A percentile compares a stretch with the other conserved stretches of the same genome.
These are phyloP conservation scores for Odocoileus virginianus DNA, from an alignment of 2,113 vertebrate species.

Conservation along the genomic window DNA sequence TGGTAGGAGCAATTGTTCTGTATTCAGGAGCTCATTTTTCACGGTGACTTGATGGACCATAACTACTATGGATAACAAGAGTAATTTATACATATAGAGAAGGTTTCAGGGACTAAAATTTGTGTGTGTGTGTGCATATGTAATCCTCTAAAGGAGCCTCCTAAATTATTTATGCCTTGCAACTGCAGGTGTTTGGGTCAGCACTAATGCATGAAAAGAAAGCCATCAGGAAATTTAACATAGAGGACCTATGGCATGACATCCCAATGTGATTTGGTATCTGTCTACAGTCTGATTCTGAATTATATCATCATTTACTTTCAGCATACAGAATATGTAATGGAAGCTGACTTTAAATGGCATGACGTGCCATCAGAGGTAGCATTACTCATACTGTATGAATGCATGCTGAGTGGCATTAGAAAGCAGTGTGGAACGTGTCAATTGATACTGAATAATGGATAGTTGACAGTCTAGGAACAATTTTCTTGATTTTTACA, in stretches of 20 bases:
- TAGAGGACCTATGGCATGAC: background rate
- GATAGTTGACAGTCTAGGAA: background rate
- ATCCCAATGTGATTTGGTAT: background rate
- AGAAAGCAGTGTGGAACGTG: background rate
- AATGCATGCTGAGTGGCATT: background rate
- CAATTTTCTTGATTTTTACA: slow-evolving; percentile 21
- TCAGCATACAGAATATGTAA: background rate
- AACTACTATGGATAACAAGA: background rate
- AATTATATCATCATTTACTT: background rate
- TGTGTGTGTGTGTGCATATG: background rate
- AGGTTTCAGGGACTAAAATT: background rate
- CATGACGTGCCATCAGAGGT: background rate
- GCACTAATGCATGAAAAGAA: background rate
- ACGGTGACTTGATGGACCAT: background rate
- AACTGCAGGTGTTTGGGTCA: background rate
- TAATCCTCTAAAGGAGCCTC: background rate
- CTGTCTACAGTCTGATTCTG: background rate
- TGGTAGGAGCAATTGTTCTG: background rate
- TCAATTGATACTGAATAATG: slow-evolving; percentile 31
- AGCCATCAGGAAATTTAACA: background rate
- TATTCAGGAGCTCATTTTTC: background rate
- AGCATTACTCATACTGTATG: background rate
- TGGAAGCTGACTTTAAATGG: background rate
- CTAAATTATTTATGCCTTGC: background rate
- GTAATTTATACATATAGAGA: background rate